Evolutionary conservation across 2,797 vertebrate species (phyloP), one percentile per base, ranked within the genome.

Genomic region (Notolabrus celidotus): DNA sequence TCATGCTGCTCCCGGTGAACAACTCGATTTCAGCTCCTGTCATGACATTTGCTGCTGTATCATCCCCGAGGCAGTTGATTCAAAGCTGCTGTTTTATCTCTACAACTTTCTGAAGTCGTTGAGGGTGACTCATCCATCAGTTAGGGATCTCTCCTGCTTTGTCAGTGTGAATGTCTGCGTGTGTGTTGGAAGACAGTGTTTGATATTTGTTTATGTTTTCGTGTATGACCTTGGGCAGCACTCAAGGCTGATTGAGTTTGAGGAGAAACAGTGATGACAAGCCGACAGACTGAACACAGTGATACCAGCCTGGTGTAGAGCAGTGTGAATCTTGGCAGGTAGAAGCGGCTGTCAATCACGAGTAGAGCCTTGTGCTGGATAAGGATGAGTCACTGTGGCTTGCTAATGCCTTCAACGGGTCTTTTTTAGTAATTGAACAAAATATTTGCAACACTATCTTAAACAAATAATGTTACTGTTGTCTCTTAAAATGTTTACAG

Each of bases 181-280:
- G 31, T 42, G 9, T 43, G 63, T 36, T 23, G n/a, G 11, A 33
- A 12, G 9, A 17, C 3, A 10, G 4, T 5, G 39, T 73, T 72
- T 74, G 68, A 58, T 65, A 41, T 76, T 70, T 86, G 77, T 79
- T 74, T 80, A 68, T 67, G 52, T 69, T 74, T 76, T 68, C 66
- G 50, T 75, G 61, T 76, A 49, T 77, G 83, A 86, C 88, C 88
- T 90, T 90, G 85, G 86, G 81, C 74, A 38, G 27, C 71, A 66
- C 84, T 85, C 67, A 15, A 29, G 77, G 85, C 75, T 75, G 84
- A 85, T 83, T 83, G 79, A 81, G 71, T 45, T 72, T 67, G 74
- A 87, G 79, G 46, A 33, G 61, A 77, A 71, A 71, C 49, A 15
- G 46, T 9, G 17, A 65, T 14, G 43, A 71, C 74, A 63, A 58